Evolutionary conservation across 2,113 vertebrate genomes (phyloP), one percentile per base, ranked within the genome.

Genomic region (Beaufortia kweichowensis): DNA sequence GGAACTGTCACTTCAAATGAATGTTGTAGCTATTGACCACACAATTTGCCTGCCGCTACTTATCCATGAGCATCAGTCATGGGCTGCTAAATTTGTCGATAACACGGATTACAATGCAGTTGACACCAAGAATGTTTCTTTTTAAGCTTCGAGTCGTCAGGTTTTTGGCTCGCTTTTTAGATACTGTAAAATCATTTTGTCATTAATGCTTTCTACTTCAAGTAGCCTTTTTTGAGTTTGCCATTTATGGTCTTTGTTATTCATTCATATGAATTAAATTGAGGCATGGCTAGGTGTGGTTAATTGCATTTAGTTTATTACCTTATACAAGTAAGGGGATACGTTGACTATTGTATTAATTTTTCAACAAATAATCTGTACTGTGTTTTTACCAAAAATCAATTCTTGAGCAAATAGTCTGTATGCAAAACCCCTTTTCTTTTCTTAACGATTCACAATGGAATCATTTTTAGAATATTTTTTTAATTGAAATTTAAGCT

Each of bases 1-100:
- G 76, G 29, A 59, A 55, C 50, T 63, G 67, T 55, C 31, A 23
- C 46, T 61, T 68, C 31, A 26, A 23, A 33, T 41, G 15, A 28
- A 39, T 26, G 24, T 35, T 43, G 21, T 41, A 55, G 67, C 29
- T 78, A 70, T 78, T 78, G 57, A 78, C 23, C 23, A 26, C 59
- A 31, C 46, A 56, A 29, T 72, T 68, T 77, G 19, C 35, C 63
- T 78, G 31, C 50, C 35, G 61, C 48, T 65, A 55, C 9, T 46
- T 41, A 43, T 65, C 70, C 26, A 41, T 28, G 19, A 31, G 35
- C 70, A 61, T 73, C 39, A 29, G 70, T 61, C 56, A 73, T 31
- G 57, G 56, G 23, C 39, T 29, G 56, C 24, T 73, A 43, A 60
- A 48, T 73, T 73, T 61, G 57, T 48, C 56, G 35, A 61, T 72